Base-by-base conservation (phyloP, 2,797 vertebrate genomes). In the Pogoniulus pusillus region DNA sequence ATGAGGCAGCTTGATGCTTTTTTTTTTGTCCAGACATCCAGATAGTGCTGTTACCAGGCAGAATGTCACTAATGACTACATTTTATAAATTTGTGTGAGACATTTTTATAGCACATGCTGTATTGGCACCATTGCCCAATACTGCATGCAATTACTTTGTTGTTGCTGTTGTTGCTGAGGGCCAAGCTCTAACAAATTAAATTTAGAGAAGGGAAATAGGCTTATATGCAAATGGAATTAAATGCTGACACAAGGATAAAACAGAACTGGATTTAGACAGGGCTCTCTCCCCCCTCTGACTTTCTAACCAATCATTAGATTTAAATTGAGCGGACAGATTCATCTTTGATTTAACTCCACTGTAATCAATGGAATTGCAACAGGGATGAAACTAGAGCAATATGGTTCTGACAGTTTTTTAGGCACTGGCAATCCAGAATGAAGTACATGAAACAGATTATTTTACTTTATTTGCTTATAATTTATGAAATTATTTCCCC, bases 181-280 rank as follows among this genome's bases (percentile, higher is more conserved):
- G 79, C 94, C 96, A 96, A 96, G 91, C 82, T 93, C 93, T 87
- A 95, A 90, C 92, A 96, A 98, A 97, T 97, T 97, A 96, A 95
- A 97, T 97, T 97, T 96, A 93, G 89, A 88, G 90, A 96, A 95
- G 83, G 90, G 86, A 96, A 97, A 96, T 94, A 96, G 91, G 84
- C 94, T 97, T 96, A 96, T 96, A 97, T 97, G 96, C 94, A 97
- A 97, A 97, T 96, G 89, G 96, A 97, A 96, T 97, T 96, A 97
- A 96, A 96, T 90, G 91, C 95, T 96, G 96, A 96, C 83, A 96
- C 92, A 96, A 97, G 96, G 96, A 97, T 96, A 97, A 96, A 97
- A 96, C 75, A 93, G 92, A 65, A 80, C 89, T 96, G 96, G 93
- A 95, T 97, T 95, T 96, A 96, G 93, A 75, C 45, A 87, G 76